A percentile compares a stretch with the other conserved stretches of the same genome.
Evolutionary conservation across 2,113 vertebrate genomes (phyloP).

Genomic region (Lonchura striata): DNA sequence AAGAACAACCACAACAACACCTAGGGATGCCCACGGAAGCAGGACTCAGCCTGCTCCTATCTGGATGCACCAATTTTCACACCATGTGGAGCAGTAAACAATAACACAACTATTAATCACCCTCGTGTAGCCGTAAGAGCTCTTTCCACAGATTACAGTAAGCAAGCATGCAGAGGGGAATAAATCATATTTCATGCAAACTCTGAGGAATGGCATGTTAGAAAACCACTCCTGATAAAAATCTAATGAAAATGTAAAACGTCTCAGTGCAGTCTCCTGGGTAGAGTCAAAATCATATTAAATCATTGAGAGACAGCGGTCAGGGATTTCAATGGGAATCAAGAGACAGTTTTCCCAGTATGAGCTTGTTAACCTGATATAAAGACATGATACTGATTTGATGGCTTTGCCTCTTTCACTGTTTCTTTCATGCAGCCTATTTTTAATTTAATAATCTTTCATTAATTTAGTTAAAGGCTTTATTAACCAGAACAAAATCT

Average conservation of each 20-base stretch:
- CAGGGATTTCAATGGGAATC: slow-evolving; percentile 44
- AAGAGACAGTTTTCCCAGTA: slow-evolving; percentile 19
- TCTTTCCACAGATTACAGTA: slow-evolving; percentile 12
- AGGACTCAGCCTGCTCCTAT: not conserved
- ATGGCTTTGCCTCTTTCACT: not conserved
- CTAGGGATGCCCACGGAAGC: accelerated
- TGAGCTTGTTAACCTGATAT: slow-evolving; percentile 25
- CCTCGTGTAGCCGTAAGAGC: not conserved
- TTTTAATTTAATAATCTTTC: slow-evolving; percentile 23
- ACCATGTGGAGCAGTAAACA: not conserved
- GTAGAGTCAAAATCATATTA: slow-evolving; percentile 10
- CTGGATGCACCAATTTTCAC: not conserved
- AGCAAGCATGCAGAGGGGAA: not conserved
- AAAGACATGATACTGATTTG: slow-evolving; percentile 13
- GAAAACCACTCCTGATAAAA: slow-evolving; percentile 45
- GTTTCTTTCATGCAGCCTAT: not conserved
- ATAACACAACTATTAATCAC: slow-evolving; percentile 34
- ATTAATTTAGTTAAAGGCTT: slow-evolving; percentile 21
- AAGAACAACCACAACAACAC: not conserved
- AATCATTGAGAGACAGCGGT: not conserved
- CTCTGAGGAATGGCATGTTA: slow-evolving; percentile 1
- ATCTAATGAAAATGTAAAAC: slow-evolving; percentile 57
- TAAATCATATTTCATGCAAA: slow-evolving; percentile 27
- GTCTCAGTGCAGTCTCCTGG: not conserved
- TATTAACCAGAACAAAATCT: not conserved